phyloP scores from a whole-genome alignment of 1,140 invertebrate genomes.

The Ridgeia piscesae region DNA sequence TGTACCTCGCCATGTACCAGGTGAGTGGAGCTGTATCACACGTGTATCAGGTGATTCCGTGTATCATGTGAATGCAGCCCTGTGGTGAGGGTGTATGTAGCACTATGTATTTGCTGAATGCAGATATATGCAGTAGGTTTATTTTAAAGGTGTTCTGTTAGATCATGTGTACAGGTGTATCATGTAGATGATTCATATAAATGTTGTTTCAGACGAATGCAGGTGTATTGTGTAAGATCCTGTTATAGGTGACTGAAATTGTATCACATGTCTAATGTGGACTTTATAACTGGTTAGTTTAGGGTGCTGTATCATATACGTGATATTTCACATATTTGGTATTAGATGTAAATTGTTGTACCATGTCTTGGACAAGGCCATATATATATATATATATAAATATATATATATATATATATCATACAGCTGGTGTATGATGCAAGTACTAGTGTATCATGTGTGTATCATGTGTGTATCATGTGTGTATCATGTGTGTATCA shows the following conservation, averaged over 20 bases:
- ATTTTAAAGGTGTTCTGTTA: neutral
- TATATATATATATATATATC: no score
- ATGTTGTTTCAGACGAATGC: neutral
- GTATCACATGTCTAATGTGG: neutral
- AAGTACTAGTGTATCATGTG: neutral
- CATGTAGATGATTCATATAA: neutral
- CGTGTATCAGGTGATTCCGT: neutral
- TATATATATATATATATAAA: no score
- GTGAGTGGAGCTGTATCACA: slow-evolving; percentile 30
- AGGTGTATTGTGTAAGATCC: neutral
- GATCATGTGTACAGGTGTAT: neutral
- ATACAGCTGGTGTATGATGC: neutral
- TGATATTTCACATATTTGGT: neutral
- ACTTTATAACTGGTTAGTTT: neutral
- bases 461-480: no score
- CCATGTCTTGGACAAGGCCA: neutral
- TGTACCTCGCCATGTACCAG: slow-evolving; percentile 55
- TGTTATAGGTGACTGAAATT: neutral
- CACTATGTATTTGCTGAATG: neutral
- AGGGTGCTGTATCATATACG: neutral
- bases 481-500: no score
- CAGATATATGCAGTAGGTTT: neutral
- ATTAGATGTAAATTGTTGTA: neutral
- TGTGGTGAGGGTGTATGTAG: neutral
- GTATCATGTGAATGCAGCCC: neutral